Evolutionary conservation across 2,888 invertebrate species (phyloP).

Genomic region (Vanessa cardui): DNA sequence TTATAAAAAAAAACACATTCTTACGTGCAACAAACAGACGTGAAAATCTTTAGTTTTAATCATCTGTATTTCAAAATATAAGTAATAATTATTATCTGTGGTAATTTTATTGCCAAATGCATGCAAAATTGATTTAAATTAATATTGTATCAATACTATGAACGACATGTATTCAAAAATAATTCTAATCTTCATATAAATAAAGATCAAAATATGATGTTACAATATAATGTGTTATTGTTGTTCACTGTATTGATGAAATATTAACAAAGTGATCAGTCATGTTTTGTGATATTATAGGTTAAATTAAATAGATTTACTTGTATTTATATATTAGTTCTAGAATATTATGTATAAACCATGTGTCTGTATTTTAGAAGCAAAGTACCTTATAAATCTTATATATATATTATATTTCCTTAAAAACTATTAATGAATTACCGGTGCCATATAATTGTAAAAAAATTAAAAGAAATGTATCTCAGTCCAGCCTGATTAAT

Average conservation of each 20-base stretch:
- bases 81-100: not conserved
- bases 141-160: slow-evolving; percentile 4
- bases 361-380: slow-evolving; percentile 38
- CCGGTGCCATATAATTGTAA: slow-evolving; percentile 17
- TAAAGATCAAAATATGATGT: slow-evolving; percentile 7
- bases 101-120: not conserved
- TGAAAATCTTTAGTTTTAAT: not conserved
- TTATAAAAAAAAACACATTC: not conserved
- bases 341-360: slow-evolving; percentile 35
- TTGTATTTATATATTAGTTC: slow-evolving; percentile 44
- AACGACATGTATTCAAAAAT: slow-evolving; percentile 4
- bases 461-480: not conserved
- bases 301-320: slow-evolving; percentile 52
- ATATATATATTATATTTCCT: not conserved
- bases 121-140: slow-evolving; percentile 6
- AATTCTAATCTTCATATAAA: not conserved
- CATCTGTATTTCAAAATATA: not conserved
- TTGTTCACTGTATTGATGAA: slow-evolving; percentile 13
- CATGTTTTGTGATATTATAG: slow-evolving; percentile 76
- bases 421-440: not conserved
- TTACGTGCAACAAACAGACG: not conserved
- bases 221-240: not conserved
- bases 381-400: slow-evolving; percentile 14
- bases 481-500: too few species aligned
- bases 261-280: slow-evolving; percentile 49